A percentile compares a stretch with the other conserved stretches of the same genome.
Evolutionary conservation across 2,888 invertebrate species (phyloP).

Genomic region (Meta bourneti): DNA sequence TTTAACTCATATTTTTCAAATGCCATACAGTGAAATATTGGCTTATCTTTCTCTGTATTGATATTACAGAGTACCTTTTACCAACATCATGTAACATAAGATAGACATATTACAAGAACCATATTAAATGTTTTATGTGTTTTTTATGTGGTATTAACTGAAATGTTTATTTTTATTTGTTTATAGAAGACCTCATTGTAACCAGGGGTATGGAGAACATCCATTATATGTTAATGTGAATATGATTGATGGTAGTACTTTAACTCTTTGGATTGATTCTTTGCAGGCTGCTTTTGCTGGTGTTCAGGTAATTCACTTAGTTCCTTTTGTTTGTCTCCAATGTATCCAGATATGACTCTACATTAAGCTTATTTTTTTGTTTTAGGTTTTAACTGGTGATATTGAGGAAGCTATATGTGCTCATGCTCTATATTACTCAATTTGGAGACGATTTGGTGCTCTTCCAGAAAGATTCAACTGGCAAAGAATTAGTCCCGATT

Average conservation of each 20-base stretch:
- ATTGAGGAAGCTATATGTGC: conserved; percentile 86
- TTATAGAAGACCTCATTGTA: conserved; percentile 82
- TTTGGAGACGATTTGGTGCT: conserved; percentile 84
- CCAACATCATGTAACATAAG: too few species aligned
- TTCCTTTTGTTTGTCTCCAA: neutral
- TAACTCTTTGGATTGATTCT: conserved; percentile 85
- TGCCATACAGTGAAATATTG: too few species aligned
- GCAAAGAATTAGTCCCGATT: conserved; percentile 83
- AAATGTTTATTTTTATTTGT: conserved; percentile 9
- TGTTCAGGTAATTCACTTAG: conserved; percentile 79
- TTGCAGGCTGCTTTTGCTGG: conserved; percentile 83
- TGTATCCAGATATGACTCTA: too few species aligned
- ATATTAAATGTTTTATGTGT: neutral
- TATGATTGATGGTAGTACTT: conserved; percentile 84
- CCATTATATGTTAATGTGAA: conserved; percentile 86
- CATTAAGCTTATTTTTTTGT: neutral
- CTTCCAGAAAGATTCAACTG: conserved; percentile 83
- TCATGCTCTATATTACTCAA: conserved; percentile 85
- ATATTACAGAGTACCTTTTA: too few species aligned
- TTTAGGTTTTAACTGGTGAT: conserved; percentile 84
- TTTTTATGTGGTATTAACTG: neutral
- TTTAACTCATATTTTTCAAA: too few species aligned
- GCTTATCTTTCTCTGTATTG: too few species aligned
- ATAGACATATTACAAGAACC: too few species aligned
- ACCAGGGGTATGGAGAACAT: conserved; percentile 83